Evolutionary conservation across 2,888 invertebrate species (phyloP), one percentile per base, ranked within the genome.

Genomic region (Hypomecis atomaria): DNA sequence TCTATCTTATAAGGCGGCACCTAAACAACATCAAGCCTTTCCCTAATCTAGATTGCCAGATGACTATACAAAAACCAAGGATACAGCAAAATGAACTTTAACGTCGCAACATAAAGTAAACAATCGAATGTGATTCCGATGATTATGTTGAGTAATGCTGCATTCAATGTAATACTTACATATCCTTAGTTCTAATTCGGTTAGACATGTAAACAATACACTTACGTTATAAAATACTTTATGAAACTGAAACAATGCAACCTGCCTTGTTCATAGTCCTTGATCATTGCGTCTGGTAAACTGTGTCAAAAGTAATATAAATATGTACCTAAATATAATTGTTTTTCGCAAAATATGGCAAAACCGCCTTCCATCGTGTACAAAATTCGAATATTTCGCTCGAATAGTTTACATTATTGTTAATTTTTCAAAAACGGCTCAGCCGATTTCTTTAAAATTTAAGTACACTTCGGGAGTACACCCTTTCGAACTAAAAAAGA

Each of bases 121-220:
- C 7, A 54, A 13, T 44, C 23, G 37, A 23, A 45, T 55, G 55
- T 23, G 6, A 34, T 11, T 34, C 6, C 40, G 7, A 45, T 48
- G 50, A 44, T 59, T 48, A 7, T 23, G 23, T 36, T 37, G 50
- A 36, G 23, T 50, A 59, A 50, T 60, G 48, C 45, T 33, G 37
- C 7, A 44, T 45, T 45, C 23, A 56, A 10, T 38, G 54, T 54
- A 60, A 82, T 87, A 90, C 91, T 91, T 79, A 91, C 91, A 91
- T 83, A 83, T 91, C 90, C 85, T 91, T 91, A 82, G 81, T 88
- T 81, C 90, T 91, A 79, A 80, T 82, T 75, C 78, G 83, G 82
- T 82, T 81, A 89, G 89, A 84, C 90, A 91, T 89, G 88, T 76
- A 82, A 85, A 83, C 78, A 78, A 75, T 70, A 79, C 76, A 77